Conservation (phyloP, 2,113 vertebrate species). For the Tetraodon nigroviridis region DNA sequence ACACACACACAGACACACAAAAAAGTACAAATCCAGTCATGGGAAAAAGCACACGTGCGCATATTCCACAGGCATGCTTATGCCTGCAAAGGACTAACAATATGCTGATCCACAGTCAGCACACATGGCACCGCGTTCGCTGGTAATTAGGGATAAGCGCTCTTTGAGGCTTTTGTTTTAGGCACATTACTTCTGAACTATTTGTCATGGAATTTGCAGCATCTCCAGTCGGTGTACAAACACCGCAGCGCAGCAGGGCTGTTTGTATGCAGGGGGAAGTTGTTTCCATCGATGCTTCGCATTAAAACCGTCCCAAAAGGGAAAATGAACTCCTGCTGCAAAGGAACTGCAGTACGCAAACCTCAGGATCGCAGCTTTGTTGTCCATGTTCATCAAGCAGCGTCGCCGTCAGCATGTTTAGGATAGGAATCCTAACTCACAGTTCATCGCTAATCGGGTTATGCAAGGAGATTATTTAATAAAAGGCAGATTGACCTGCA, state of each 20-base stretch:
- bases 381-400: slow-evolving; percentile 1
- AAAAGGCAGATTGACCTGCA: too few relatives aligned
- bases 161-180: slow-evolving; percentile 72
- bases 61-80: background rate
- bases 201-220: slow-evolving; percentile 74
- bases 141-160: slow-evolving; percentile 68
- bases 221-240: slow-evolving; percentile 42
- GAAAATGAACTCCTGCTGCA: slow-evolving; percentile 33
- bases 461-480: slow-evolving; percentile 1
- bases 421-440: background rate
- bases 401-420: too few relatives aligned
- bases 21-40: background rate
- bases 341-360: slow-evolving; percentile 4
- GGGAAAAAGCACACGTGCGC: background rate
- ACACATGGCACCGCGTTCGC: slow-evolving; percentile 39
- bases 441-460: slow-evolving; percentile 2
- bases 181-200: slow-evolving; percentile 78
- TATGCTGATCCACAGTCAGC: slow-evolving; percentile 46
- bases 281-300: slow-evolving; percentile 29
- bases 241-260: slow-evolving; percentile 56
- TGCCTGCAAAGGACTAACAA: slow-evolving; percentile 34
- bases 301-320: slow-evolving; percentile 23
- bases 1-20: slow-evolving; percentile 6
- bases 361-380: background rate
- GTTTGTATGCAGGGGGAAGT: slow-evolving; percentile 52